phyloP scores from a whole-genome alignment of 2,888 invertebrate genomes.

The Tetheella fluctuosa region DNA sequence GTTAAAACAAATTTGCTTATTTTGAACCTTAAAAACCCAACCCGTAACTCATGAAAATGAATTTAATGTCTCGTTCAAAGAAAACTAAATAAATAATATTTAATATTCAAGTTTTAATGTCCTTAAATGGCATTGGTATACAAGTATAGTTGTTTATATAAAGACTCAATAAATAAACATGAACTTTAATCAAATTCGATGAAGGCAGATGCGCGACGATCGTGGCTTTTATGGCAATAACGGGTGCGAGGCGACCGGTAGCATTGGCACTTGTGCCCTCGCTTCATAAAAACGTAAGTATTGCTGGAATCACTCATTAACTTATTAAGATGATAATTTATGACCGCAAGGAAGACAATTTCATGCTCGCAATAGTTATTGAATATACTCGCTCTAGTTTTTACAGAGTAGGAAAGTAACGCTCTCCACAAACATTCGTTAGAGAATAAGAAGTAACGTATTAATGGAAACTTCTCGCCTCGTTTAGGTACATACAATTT shows the following conservation, averaged over 20 bases:
- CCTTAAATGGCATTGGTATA: slow-evolving; percentile 51
- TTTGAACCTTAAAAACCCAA: not conserved
- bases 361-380: slow-evolving; percentile 60
- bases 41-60: not conserved
- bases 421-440: slow-evolving; percentile 24
- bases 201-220: slow-evolving; percentile 75
- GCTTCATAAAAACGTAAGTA: slow-evolving; percentile 70
- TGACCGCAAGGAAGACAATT: slow-evolving; percentile 70
- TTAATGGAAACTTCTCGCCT: slow-evolving; percentile 33
- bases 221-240: slow-evolving; percentile 74
- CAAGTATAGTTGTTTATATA: slow-evolving; percentile 62
- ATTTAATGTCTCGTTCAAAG: not conserved
- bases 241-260: slow-evolving; percentile 62
- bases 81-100: slow-evolving; percentile 7
- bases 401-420: slow-evolving; percentile 28
- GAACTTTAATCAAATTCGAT: slow-evolving; percentile 82
- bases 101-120: slow-evolving; percentile 27
- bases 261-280: slow-evolving; percentile 61
- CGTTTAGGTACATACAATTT: slow-evolving; percentile 40
- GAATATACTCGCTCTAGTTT: slow-evolving; percentile 41
- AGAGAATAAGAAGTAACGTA: slow-evolving; percentile 23
- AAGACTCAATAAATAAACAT: slow-evolving; percentile 78
- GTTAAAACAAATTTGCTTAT: not conserved
- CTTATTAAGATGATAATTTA: slow-evolving; percentile 83
- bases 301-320: slow-evolving; percentile 79